Evolutionary conservation across 2,888 invertebrate genomes (phyloP), one percentile per base, ranked within the genome.

Genomic region (Rosalia funebris): DNA sequence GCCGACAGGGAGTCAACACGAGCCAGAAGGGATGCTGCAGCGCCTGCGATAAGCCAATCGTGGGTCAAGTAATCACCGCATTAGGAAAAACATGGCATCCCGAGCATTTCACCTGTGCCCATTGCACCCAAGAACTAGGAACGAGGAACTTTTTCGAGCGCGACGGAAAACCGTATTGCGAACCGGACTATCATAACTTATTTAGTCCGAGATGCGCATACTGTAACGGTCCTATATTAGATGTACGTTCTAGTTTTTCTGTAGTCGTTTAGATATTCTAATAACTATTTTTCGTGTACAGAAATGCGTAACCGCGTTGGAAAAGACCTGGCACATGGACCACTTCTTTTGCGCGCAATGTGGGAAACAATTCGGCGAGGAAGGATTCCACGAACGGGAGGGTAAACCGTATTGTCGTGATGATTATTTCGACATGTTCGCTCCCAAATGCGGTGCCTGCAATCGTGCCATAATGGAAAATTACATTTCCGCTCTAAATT

Each of bases 21-120:
- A 96, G 97, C 75, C 97, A 98, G 82, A 98, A 99, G 86, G 98
- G 99, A 77, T 96, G 97, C 86, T 99, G 99, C 90, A 96, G 89
- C 81, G 96, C 96, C 72, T 99, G 99, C 86, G 95, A 96, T 82
- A 98, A 99, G 79, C 96, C 98, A 69, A 98, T 99, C 83, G 96
- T 98, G 63, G 99, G 99, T 73, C 97, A 98, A 90, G 91, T 96
- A 73, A 95, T 96, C 80, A 98, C 98, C 65, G 98, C 98, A 14
- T 82, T 99, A 81, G 98, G 98, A 55, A 94, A 96, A 83, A 97
- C 98, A 66, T 99, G 98, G 98, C 98, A 99, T 82, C 97, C 98
- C 44, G 98, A 98, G 84, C 98, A 98, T 83, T 99, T 99, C 84
- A 94, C 92, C 62, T 99, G 99, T 86, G 93, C 93, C 70, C 96